Conservation (phyloP, 2,888 invertebrate species). For the Aphidoletes aphidimyza region DNA sequence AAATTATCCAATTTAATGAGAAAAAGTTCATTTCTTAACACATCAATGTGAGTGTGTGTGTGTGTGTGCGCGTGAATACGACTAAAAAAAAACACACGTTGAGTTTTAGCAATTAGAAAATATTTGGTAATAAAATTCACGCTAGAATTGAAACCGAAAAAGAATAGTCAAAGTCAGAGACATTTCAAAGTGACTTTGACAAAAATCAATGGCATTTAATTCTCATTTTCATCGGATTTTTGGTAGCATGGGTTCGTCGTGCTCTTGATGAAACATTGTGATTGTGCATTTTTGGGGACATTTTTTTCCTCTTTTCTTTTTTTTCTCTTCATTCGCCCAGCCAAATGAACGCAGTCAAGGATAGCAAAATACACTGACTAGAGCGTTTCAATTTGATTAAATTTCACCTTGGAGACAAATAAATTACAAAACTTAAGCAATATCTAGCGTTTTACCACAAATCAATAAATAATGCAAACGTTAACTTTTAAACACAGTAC, state of each 20-base stretch:
- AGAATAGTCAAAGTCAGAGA: not conserved
- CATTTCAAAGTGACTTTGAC: conserved; percentile 35
- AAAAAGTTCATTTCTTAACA: not conserved
- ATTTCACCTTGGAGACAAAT: conserved; percentile 48
- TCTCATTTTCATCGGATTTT: not conserved
- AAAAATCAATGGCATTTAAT: conserved; percentile 17
- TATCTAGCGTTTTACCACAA: not conserved
- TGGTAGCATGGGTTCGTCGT: not conserved
- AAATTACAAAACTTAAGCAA: conserved; percentile 39
- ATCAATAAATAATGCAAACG: conserved; percentile 43
- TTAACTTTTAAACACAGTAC: not conserved
- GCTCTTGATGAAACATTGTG: not conserved
- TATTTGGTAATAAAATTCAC: conserved; percentile 26
- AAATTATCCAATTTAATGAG: conserved; percentile 24
- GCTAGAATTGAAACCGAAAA: not conserved
- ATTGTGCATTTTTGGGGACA: not conserved
- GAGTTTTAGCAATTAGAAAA: conserved; percentile 12
- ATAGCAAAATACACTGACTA: too few relatives aligned
- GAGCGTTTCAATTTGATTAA: not conserved
- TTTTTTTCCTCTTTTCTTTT: too few relatives aligned
- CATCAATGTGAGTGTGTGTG: not conserved
- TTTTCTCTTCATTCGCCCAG: too few relatives aligned
- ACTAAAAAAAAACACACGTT: not conserved
- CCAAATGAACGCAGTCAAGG: too few relatives aligned
- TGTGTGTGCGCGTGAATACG: too few relatives aligned